phyloP scores from a whole-genome alignment of 92 coral and sea anemone genomes.

The Actinernus sp. region DNA sequence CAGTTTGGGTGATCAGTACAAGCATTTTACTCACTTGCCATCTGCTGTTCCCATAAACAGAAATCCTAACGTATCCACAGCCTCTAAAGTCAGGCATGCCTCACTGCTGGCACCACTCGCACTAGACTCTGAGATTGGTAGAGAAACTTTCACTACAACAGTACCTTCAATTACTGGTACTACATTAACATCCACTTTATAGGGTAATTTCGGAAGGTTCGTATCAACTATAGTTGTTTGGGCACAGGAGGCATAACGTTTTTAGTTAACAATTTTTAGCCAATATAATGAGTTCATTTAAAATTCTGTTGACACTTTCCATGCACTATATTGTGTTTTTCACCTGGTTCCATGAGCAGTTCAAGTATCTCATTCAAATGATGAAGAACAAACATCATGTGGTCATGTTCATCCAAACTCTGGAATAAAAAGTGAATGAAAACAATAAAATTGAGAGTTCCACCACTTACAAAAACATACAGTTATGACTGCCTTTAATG shows the following conservation, averaged over 20 bases:
- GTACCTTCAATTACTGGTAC: no score
- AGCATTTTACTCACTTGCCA: slow-evolving; percentile 80
- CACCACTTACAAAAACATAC: neutral
- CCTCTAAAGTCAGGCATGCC: slow-evolving; percentile 86
- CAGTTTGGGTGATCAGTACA: no score
- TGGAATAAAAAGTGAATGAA: slow-evolving; percentile 11
- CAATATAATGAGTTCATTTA: no score
- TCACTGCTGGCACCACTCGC: slow-evolving; percentile 70
- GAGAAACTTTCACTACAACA: neutral
- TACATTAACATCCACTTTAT: no score
- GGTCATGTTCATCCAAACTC: slow-evolving; percentile 99
- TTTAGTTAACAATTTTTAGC: no score
- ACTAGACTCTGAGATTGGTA: slow-evolving; percentile 69
- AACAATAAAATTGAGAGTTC: no score
- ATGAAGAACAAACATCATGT: slow-evolving; percentile 96
- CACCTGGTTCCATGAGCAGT: slow-evolving; percentile 96
- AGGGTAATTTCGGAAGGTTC: no score
- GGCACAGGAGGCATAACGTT: no score
- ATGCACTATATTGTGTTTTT: neutral
- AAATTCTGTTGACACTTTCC: neutral
- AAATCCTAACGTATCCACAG: slow-evolving; percentile 94
- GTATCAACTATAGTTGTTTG: no score
- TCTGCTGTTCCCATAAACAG: slow-evolving; percentile 82
- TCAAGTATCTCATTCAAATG: slow-evolving; percentile 96
- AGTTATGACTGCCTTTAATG: no score